Evolutionary conservation across 2,888 invertebrate genomes (phyloP), one percentile per base, ranked within the genome.

Genomic region (Eustalomyia histrio): DNA sequence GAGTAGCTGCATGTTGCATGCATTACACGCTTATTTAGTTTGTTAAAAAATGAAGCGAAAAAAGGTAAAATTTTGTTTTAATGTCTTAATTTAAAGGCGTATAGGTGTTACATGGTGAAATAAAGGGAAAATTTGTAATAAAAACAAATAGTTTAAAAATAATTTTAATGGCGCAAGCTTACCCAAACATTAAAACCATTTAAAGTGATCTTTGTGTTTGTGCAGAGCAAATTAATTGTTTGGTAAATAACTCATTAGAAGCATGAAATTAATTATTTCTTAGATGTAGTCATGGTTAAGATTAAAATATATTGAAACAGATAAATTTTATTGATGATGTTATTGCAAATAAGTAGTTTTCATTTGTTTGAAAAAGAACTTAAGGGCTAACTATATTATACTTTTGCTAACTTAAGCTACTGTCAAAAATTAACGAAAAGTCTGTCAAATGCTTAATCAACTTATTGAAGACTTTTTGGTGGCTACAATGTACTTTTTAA

Each of bases 31-130:
- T 71, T 74, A 17, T 65, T 73, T 52, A 68, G 43, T 43, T 57
- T 52, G 75, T 67, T 63, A 58, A 43, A 43, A 75, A 71, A 29
- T 21, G 24, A 18, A 68, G 33, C 52, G 29, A n/a, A 39, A 63
- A 71, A 47, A 47, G n/a, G 43, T 21, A 10, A 18, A 29, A 17
- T 55, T 57, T 67, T 47, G 7, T 6, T n/a, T 8, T 8, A 55
- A 67, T 55, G 43, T 55, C 55, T 55, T 55, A 72, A 74, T 75
- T 78, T 39, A 61, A 67, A 33, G 71, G 71, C 78, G 74, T 75
- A 52, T 8, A 81, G 71, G 81, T 81, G 81, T 78, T 67, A 81
- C 57, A 65, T 67, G 21, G 52, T 57, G 14, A 63, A 65, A 76
- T 35, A 81, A 72, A 63, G 71, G 61, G 67, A 35, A 78, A 69